Percentiles rank a stretch among this genome's conserved stretches.
phyloP scores from a whole-genome alignment of 2,113 vertebrate species.

The Calyptomena viridis region DNA sequence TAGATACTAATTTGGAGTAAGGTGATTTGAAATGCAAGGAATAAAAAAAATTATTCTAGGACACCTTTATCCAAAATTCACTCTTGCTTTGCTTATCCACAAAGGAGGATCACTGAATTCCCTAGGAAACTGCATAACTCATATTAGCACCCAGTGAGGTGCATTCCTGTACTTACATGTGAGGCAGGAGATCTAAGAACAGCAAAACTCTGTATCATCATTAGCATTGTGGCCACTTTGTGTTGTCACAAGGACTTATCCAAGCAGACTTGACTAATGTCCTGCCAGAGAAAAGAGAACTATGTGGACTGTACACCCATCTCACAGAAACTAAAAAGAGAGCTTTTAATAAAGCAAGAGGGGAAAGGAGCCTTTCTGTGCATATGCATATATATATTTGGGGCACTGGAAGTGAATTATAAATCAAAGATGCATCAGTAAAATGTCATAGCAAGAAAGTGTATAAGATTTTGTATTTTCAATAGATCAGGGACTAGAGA shows the following conservation, averaged over 20 bases:
- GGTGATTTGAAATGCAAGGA: background rate
- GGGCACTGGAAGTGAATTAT: background rate
- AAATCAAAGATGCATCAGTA: background rate
- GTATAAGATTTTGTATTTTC: background rate
- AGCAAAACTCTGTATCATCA: background rate
- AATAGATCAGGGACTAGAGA: background rate
- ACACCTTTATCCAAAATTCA: background rate
- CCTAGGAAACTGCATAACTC: background rate
- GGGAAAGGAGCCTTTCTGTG: background rate
- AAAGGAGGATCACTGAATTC: background rate
- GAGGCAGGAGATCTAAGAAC: background rate
- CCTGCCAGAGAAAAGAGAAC: background rate
- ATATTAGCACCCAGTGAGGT: fast-evolving
- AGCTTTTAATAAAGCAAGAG: background rate
- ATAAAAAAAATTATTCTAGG: background rate
- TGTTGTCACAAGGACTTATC: background rate
- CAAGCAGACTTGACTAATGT: background rate
- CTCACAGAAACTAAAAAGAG: background rate
- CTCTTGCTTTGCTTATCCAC: background rate
- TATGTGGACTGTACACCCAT: background rate
- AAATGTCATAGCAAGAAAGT: background rate
- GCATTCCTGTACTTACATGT: background rate
- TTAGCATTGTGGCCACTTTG: fast-evolving
- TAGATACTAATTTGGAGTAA: background rate
- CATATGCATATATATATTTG: background rate